Evolutionary conservation across 2,113 vertebrate genomes (phyloP).

Genomic region (Asarcornis scutulata): DNA sequence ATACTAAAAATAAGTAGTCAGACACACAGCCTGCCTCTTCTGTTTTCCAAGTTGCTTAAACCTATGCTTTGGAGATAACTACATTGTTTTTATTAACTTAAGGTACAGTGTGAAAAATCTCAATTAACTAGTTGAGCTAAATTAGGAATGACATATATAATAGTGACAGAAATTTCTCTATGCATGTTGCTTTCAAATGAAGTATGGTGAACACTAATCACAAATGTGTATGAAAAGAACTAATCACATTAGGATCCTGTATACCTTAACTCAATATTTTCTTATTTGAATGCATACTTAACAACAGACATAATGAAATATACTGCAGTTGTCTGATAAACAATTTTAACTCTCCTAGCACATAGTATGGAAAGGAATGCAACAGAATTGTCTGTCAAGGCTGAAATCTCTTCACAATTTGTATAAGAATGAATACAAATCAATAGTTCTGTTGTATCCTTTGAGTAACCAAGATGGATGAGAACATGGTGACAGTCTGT

Average conservation of each 20-base stretch:
- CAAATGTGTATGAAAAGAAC: constrained; percentile 19
- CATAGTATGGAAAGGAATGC: not conserved
- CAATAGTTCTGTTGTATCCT: constrained; percentile 73
- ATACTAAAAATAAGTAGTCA: not conserved
- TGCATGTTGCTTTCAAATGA: not conserved
- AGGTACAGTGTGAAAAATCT: not conserved
- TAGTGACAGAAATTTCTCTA: not conserved
- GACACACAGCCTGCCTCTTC: not conserved
- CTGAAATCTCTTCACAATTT: constrained; percentile 53
- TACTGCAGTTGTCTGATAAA: not conserved
- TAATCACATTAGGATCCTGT: not conserved
- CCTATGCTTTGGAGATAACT: not conserved
- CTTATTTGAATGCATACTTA: not conserved
- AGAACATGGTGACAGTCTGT: constrained; percentile 63
- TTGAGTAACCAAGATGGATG: constrained; percentile 75
- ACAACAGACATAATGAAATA: not conserved
- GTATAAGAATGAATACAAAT: constrained; percentile 73
- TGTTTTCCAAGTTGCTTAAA: not conserved
- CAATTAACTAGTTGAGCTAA: constrained; percentile 1
- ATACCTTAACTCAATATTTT: not conserved
- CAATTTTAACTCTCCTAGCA: constrained; percentile 2
- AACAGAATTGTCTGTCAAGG: not conserved
- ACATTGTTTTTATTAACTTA: not conserved
- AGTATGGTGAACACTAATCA: not conserved
- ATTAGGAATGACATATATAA: not conserved